Evolutionary conservation across 2,888 invertebrate species (phyloP).

Genomic region (Erannis defoliaria): DNA sequence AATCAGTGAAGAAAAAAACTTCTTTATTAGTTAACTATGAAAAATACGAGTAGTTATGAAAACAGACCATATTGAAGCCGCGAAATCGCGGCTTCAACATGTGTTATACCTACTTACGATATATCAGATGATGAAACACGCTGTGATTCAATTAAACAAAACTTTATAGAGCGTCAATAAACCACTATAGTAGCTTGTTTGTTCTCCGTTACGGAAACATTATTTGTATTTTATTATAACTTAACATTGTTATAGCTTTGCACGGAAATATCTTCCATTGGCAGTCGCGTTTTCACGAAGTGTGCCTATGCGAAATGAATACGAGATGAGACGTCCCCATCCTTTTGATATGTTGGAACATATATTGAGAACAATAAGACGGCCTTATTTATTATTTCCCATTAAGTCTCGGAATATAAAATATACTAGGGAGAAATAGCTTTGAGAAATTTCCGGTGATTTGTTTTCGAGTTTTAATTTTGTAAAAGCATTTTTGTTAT

Average conservation of each 20-base stretch:
- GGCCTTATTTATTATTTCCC: conserved; percentile 69
- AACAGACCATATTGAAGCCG: too few species aligned
- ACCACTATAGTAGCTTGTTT: neutral
- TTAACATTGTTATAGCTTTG: conserved; percentile 44
- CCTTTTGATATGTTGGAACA: conserved; percentile 58
- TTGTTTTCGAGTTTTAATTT: conserved; percentile 22
- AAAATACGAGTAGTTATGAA: too few species aligned
- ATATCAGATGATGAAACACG: too few species aligned
- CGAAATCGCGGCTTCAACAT: too few species aligned
- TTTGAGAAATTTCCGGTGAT: conserved; percentile 8
- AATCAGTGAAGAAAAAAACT: too few species aligned
- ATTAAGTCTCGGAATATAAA: conserved; percentile 49
- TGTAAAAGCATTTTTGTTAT: conserved; percentile 9
- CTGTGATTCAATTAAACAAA: too few species aligned
- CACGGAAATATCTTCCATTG: conserved; percentile 46
- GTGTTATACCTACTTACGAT: too few species aligned
- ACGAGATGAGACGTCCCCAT: conserved; percentile 68
- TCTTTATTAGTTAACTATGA: too few species aligned
- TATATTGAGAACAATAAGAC: conserved; percentile 59
- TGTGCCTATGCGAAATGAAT: conserved; percentile 70
- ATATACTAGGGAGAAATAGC: conserved; percentile 16
- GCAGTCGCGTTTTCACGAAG: conserved; percentile 71
- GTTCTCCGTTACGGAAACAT: conserved; percentile 26
- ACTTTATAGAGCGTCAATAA: conserved; percentile 2
- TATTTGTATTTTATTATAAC: conserved; percentile 49